Conservation (phyloP, 2,113 vertebrate genomes). For the Gymnocephalus cernua region DNA sequence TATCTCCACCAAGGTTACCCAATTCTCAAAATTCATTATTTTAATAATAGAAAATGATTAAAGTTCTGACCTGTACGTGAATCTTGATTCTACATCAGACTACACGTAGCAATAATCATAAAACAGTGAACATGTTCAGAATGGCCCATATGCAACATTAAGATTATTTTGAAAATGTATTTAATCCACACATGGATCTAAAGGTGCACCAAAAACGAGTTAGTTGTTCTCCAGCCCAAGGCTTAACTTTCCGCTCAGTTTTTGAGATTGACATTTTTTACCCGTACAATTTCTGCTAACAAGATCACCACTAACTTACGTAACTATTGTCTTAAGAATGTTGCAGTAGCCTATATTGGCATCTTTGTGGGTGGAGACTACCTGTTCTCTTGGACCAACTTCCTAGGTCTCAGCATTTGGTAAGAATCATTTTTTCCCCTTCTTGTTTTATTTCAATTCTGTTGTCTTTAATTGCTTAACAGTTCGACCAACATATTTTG, state of each 20-base stretch:
- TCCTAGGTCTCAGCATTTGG: constrained; percentile 94
- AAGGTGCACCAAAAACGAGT: not conserved
- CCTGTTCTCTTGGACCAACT: constrained; percentile 91
- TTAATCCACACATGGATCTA: not conserved
- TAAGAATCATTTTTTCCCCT: constrained; percentile 75
- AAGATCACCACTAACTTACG: not conserved
- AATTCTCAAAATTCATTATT: not conserved
- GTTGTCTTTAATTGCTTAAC: not conserved
- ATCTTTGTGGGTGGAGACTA: constrained; percentile 95
- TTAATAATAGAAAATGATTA: not conserved
- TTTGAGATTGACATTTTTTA: not conserved
- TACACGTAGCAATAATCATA: not conserved
- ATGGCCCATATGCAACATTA: not conserved
- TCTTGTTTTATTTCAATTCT: not conserved
- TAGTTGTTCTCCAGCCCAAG: not conserved
- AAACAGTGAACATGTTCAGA: not conserved
- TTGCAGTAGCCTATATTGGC: constrained; percentile 91
- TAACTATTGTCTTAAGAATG: constrained; percentile 84
- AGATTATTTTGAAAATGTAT: no score
- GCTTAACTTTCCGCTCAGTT: not conserved
- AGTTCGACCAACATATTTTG: not conserved
- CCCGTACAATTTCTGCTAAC: not conserved
- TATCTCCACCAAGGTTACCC: not conserved
- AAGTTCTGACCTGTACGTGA: not conserved
- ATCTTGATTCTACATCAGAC: not conserved